Evolutionary conservation across 2,797 vertebrate genomes (phyloP).

Genomic region (Passerculus sandwichensis): DNA sequence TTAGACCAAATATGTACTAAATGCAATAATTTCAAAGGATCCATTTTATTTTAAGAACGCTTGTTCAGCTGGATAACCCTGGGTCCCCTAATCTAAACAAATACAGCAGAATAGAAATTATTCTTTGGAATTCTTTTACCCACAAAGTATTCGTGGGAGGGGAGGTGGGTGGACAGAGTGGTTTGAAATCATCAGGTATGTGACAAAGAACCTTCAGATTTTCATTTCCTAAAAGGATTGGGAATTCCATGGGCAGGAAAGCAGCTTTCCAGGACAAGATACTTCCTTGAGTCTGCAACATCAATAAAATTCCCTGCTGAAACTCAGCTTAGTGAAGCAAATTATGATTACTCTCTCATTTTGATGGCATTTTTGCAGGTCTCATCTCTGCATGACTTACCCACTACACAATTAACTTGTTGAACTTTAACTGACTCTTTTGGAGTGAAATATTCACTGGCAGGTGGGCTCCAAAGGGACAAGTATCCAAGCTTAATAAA

Average conservation of each 20-base stretch:
- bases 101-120: not conserved
- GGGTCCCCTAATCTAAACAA: not conserved
- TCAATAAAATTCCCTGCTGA: not conserved
- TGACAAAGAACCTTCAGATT: not conserved
- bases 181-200: not conserved
- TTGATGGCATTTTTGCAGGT: not conserved
- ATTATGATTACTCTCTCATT: not conserved
- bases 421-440: constrained; percentile 22
- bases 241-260: not conserved
- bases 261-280: not conserved
- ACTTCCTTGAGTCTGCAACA: not conserved
- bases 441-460: not conserved
- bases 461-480: not conserved
- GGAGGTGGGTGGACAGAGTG: not conserved
- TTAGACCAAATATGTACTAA: not conserved
- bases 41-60: not conserved
- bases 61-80: not conserved
- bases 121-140: not conserved
- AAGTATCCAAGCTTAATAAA: not conserved
- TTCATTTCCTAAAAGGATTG: not conserved
- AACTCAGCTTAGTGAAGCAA: not conserved
- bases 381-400: not conserved
- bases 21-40: constrained; percentile 20
- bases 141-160: not conserved
- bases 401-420: not conserved